Evolutionary conservation across 2,797 vertebrate species (phyloP).

Genomic region (Muscicapa comitata): DNA sequence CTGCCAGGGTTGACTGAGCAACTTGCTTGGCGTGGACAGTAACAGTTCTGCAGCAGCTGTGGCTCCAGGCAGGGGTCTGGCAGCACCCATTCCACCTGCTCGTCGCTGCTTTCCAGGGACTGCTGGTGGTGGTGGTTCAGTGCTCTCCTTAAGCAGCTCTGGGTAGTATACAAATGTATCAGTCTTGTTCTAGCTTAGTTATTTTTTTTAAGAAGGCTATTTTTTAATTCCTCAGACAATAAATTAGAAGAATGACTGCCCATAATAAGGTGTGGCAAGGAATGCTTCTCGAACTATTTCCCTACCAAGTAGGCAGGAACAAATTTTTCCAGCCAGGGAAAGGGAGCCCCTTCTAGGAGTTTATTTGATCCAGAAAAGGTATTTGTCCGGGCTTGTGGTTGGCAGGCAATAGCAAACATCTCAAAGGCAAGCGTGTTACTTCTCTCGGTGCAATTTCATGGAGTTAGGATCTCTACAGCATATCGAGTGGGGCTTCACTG

Average conservation of each 20-base stretch:
- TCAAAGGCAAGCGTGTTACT: neutral
- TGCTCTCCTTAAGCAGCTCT: neutral
- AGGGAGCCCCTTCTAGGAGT: neutral
- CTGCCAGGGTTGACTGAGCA: neutral
- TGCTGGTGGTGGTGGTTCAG: neutral
- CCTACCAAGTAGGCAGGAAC: neutral
- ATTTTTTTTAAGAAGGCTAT: neutral
- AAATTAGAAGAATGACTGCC: neutral
- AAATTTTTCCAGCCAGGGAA: neutral
- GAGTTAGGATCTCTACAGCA: neutral
- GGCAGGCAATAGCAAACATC: neutral
- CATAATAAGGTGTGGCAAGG: neutral
- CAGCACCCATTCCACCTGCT: neutral
- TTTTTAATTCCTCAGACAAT: neutral
- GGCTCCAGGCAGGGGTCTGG: neutral
- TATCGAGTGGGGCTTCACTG: neutral
- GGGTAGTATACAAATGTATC: accelerated
- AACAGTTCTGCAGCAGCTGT: neutral
- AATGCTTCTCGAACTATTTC: neutral
- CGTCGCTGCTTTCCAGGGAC: accelerated
- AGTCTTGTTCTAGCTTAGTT: neutral
- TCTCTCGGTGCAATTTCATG: neutral
- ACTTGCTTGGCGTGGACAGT: neutral
- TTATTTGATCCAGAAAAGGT: neutral
- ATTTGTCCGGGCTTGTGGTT: neutral